phyloP scores from a whole-genome alignment of 2,888 invertebrate species.

The Boloria euphrosyne region DNA sequence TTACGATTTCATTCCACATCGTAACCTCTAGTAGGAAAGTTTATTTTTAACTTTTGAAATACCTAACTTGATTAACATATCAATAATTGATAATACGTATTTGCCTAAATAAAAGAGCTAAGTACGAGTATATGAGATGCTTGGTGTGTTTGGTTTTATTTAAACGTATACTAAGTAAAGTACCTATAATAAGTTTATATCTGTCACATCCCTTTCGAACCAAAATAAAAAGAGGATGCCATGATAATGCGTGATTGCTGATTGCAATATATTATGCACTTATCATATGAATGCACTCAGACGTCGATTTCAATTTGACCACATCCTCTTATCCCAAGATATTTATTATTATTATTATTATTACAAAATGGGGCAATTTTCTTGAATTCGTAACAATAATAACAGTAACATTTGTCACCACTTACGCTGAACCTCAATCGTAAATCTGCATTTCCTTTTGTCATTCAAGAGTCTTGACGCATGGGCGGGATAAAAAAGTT shows the following conservation, averaged over 20 bases:
- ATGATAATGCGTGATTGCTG: slow-evolving; percentile 68
- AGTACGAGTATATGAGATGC: too few species aligned
- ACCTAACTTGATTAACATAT: too few species aligned
- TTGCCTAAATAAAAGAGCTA: too few species aligned
- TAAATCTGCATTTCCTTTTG: slow-evolving; percentile 26
- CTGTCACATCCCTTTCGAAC: slow-evolving; percentile 49
- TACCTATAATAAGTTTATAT: background rate
- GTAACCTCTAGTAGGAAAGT: too few species aligned
- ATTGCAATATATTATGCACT: slow-evolving; percentile 73
- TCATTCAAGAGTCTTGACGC: slow-evolving; percentile 1
- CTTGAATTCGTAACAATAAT: slow-evolving; percentile 44
- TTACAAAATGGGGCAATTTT: slow-evolving; percentile 50
- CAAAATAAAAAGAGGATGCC: slow-evolving; percentile 65
- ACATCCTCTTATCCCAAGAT: slow-evolving; percentile 76
- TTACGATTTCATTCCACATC: too few species aligned
- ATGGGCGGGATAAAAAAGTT: too few species aligned
- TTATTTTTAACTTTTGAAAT: too few species aligned
- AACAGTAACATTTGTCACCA: slow-evolving; percentile 33
- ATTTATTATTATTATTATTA: slow-evolving; percentile 57
- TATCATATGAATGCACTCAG: slow-evolving; percentile 65
- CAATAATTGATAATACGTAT: too few species aligned
- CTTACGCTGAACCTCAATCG: slow-evolving; percentile 24
- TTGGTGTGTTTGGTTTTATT: background rate
- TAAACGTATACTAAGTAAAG: background rate
- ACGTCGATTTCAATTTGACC: slow-evolving; percentile 78